phyloP scores from a whole-genome alignment of 2,113 vertebrate genomes.

The Pedionomus torquatus region DNA sequence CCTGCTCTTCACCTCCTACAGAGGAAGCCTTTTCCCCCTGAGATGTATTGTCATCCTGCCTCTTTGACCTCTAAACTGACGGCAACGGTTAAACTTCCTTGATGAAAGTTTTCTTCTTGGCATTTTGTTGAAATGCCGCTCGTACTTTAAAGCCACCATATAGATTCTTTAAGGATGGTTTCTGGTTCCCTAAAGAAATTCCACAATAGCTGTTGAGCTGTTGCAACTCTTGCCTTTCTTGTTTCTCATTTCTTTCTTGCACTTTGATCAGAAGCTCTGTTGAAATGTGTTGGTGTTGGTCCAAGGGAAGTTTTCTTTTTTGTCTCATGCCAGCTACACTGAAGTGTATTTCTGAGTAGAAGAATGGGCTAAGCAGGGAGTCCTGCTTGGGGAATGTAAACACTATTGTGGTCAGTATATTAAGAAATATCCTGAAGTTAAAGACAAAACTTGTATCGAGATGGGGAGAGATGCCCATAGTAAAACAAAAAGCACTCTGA shows the following conservation, averaged over 20 bases:
- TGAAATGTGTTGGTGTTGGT: slow-evolving; percentile 41
- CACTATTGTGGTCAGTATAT: slow-evolving; percentile 25
- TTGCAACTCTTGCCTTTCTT: slow-evolving; percentile 32
- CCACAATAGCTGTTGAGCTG: slow-evolving; percentile 20
- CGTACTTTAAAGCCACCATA: not conserved
- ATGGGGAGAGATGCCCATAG: not conserved
- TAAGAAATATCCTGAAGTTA: slow-evolving; percentile 39
- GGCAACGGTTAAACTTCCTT: not conserved
- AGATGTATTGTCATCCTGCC: not conserved
- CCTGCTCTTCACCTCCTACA: not conserved
- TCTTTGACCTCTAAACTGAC: not conserved
- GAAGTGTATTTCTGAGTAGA: slow-evolving; percentile 7
- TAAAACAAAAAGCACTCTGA: not conserved
- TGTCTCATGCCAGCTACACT: slow-evolving; percentile 33
- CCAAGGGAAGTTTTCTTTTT: slow-evolving; percentile 53
- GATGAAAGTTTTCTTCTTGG: not conserved
- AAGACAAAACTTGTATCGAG: slow-evolving; percentile 7
- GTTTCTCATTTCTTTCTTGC: slow-evolving; percentile 29
- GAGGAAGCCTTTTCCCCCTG: not conserved
- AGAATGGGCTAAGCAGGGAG: slow-evolving; percentile 56
- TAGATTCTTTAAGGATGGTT: slow-evolving; percentile 22
- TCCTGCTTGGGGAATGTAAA: slow-evolving; percentile 42
- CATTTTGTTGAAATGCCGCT: slow-evolving; percentile 17
- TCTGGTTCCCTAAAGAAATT: slow-evolving; percentile 25
- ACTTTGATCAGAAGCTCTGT: slow-evolving; percentile 41